Evolutionary conservation across 2,797 vertebrate species (phyloP), one percentile per base, ranked within the genome.

Genomic region (Melanotaenia parkinsoni): DNA sequence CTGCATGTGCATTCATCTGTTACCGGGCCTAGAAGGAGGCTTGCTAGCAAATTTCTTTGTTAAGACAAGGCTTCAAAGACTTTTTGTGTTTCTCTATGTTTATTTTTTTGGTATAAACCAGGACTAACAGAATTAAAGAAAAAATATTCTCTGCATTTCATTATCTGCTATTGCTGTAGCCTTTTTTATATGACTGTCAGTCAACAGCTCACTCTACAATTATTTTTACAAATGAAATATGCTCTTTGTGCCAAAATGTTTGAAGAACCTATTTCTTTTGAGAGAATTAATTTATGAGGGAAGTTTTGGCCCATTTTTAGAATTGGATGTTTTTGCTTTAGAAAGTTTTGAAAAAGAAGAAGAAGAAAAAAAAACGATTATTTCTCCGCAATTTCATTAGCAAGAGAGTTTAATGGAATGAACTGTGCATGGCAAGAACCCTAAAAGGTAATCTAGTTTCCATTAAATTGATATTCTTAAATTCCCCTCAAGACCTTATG

Each of bases 361-460:
- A 11, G 10, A 4, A 16, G 1, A 47, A 47, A 47, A 50, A 50
- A 8, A 33, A 33, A 67, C 63, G 58, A 60, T 11, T 3, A 67
- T 74, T 73, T 67, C 58, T 28, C n/a, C 22, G 58, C 70, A 63
- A 24, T 87, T 85, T 76, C 75, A 75, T 67, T 72, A 82, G 62
- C 47, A 66, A 79, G 58, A 54, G 20, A 24, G 74, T 84, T 74
- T 82, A 72, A 77, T 80, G 26, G 80, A 89, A 77, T 79, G 63
- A 77, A 76, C 47, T 74, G 22, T 76, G 78, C 67, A 58, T 58
- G 32, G 47, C 79, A 79, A 80, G 67, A 85, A 91, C 85, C 87
- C 83, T 86, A 83, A 88, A 92, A 90, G 84, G 88, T 89, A 93
- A 90, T 91, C 86, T 68, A 80, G 84, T 90, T 91, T 82, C 77